Percentiles rank a stretch among this genome's conserved stretches.
Evolutionary conservation across 2,888 invertebrate species (phyloP).

Genomic region (Caenorhabditis angaria): DNA sequence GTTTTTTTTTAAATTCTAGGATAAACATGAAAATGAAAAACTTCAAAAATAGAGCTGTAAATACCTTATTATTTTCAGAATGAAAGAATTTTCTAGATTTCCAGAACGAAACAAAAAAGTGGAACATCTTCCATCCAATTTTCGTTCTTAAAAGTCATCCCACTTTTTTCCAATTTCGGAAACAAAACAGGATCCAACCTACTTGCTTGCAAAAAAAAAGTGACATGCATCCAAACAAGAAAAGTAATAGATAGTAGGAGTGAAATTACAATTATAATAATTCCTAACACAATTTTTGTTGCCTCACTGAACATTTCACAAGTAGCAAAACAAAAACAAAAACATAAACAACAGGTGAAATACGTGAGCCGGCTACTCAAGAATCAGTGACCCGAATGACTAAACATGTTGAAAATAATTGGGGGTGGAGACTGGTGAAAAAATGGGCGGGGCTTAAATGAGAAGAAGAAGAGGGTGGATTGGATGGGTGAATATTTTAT

Average conservation of each 20-base stretch:
- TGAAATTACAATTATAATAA: neutral
- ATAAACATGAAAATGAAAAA: too few species aligned
- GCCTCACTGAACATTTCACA: neutral
- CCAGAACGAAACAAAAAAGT: neutral
- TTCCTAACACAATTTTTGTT: neutral
- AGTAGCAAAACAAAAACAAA: conserved; percentile 4
- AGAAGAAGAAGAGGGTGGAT: neutral
- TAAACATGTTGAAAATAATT: conserved; percentile 6
- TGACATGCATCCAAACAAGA: neutral
- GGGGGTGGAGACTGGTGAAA: neutral
- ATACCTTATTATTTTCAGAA: too few species aligned
- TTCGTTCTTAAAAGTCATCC: neutral
- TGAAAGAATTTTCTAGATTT: neutral
- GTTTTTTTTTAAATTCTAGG: too few species aligned
- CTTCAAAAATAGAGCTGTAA: too few species aligned
- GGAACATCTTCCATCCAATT: neutral
- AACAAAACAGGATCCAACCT: neutral
- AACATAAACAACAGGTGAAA: neutral
- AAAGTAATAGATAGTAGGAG: neutral
- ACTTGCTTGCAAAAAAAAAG: neutral
- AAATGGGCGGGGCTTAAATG: neutral
- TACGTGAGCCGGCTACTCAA: conserved; percentile 34
- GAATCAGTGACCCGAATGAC: conserved; percentile 39
- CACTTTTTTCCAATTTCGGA: neutral
- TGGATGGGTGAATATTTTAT: neutral